Evolutionary conservation across 2,888 invertebrate genomes (phyloP).

Genomic region (Chrysolina haemoptera): DNA sequence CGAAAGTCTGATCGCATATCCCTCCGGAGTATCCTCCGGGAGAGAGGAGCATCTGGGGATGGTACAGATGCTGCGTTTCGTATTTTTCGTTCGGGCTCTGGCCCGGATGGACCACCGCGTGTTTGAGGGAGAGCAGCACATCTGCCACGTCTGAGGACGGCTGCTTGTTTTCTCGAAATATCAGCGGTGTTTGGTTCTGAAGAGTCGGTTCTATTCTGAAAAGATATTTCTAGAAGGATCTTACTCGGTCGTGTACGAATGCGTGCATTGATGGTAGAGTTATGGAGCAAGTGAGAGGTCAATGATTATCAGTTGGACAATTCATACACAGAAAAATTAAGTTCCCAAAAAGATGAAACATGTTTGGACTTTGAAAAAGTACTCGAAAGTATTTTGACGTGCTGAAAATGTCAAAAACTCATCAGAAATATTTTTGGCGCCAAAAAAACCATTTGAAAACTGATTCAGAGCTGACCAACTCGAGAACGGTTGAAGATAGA

Average conservation of each 20-base stretch:
- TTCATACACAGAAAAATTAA: no score
- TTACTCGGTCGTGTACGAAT: background rate
- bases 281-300: no score
- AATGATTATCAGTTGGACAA: no score
- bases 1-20: slow-evolving; percentile 62
- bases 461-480: no score
- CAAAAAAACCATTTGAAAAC: no score
- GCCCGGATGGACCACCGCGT: slow-evolving; percentile 88
- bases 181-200: slow-evolving; percentile 55
- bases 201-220: slow-evolving; percentile 59
- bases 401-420: no score
- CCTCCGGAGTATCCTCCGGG: slow-evolving; percentile 69
- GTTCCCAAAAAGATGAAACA: no score
- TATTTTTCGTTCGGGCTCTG: slow-evolving; percentile 63
- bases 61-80: slow-evolving; percentile 55
- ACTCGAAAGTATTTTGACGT: no score
- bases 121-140: slow-evolving; percentile 88
- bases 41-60: slow-evolving; percentile 75
- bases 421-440: no score
- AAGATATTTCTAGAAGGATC: slow-evolving; percentile 33
- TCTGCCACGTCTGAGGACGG: slow-evolving; percentile 81
- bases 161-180: slow-evolving; percentile 59
- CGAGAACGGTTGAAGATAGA: no score
- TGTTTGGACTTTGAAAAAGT: no score
- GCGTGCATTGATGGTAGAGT: background rate